Percentiles rank a stretch among this genome's conserved stretches.
Conservation (phyloP, 1,140 invertebrate genomes). For the Zaprionus ornatus region DNA sequence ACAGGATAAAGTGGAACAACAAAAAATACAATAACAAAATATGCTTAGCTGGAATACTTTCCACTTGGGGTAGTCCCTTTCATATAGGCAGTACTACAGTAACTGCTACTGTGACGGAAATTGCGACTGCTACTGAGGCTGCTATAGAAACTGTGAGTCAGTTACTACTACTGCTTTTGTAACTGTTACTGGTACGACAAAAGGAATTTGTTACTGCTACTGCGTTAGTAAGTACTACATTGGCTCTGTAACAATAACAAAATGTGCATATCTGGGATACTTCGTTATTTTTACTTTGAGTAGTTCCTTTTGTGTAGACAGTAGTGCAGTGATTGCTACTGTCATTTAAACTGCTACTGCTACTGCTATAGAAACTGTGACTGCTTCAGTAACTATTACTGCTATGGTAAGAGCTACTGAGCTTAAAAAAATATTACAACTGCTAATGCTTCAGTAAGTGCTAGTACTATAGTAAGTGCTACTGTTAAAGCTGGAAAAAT, state of each 20-base stretch:
- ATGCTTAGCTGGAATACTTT: constrained; percentile 18
- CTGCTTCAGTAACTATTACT: too few relatives aligned
- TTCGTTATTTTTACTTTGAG: neutral
- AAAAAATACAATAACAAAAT: constrained; percentile 30
- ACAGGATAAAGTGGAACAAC: constrained; percentile 28
- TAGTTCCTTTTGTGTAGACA: neutral
- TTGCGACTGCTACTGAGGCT: neutral
- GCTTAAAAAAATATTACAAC: too few relatives aligned
- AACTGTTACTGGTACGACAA: neutral
- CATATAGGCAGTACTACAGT: neutral
- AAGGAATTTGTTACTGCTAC: neutral
- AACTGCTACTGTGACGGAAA: neutral
- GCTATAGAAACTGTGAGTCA: neutral
- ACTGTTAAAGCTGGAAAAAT: constrained; percentile 13
- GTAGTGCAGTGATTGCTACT: neutral
- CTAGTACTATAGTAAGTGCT: too few relatives aligned
- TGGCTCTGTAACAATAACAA: constrained; percentile 36
- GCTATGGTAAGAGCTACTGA: too few relatives aligned
- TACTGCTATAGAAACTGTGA: neutral
- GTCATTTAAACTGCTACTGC: neutral
- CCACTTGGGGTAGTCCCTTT: neutral
- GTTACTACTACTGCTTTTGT: neutral
- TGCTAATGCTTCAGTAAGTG: too few relatives aligned
- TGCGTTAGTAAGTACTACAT: too few relatives aligned
- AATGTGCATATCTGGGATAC: constrained; percentile 14